Conservation (phyloP, 2,113 vertebrate genomes). For the Herpailurus yagouaroundi region DNA sequence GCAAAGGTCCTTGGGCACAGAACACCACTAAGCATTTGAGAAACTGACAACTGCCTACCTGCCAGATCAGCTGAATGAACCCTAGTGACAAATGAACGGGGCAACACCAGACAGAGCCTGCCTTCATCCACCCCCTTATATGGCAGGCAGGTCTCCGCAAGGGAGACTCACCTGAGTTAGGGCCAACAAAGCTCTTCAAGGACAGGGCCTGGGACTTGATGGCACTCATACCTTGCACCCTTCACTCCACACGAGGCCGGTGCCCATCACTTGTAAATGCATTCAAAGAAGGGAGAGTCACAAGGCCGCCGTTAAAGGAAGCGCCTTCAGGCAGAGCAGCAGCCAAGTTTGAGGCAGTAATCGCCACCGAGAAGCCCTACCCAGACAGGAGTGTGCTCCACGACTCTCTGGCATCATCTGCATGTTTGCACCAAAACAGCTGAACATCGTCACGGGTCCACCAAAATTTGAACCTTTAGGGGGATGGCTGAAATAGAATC, state of each 20-base stretch:
- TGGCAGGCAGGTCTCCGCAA: neutral
- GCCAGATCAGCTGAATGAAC: neutral
- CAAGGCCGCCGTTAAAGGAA: neutral
- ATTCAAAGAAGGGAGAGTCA: neutral
- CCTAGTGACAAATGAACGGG: neutral
- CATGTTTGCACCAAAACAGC: neutral
- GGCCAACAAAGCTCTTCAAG: neutral
- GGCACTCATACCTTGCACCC: neutral
- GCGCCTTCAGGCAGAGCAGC: neutral
- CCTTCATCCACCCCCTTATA: accelerated
- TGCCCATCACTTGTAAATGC: neutral
- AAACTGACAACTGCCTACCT: accelerated
- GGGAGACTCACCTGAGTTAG: no score
- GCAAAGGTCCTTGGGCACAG: neutral
- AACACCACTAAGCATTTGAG: neutral
- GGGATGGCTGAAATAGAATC: neutral
- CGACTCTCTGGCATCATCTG: neutral
- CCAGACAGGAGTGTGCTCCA: accelerated
- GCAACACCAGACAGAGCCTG: accelerated
- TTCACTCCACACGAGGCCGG: neutral
- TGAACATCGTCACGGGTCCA: neutral
- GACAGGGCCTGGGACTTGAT: neutral
- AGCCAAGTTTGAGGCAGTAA: neutral
- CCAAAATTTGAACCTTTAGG: neutral
- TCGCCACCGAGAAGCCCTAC: neutral